Base-by-base conservation (phyloP, 2,797 vertebrate genomes). In the Danio aesculapii region DNA sequence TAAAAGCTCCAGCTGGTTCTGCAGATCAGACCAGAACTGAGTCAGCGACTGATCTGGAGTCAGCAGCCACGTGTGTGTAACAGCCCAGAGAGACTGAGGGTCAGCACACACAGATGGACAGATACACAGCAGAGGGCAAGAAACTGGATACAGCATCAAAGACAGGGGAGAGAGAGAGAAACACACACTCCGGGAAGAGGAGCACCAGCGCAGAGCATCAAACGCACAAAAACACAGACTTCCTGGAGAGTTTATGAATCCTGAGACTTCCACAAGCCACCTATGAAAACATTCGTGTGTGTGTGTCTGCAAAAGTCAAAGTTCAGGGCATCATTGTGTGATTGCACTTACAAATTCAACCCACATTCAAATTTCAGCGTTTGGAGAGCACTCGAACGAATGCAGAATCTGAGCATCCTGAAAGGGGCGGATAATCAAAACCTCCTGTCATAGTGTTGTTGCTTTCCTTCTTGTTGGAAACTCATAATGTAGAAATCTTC, bases 171-270 rank as follows among this genome's bases (percentile, higher is more conserved):
- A 58, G 16, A 61, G 64, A 59, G 61, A 49, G 21, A 21, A 46
- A 63, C 10, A 52, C 6, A 13, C 16, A 73, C 0, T n/a, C 16
- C 52, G 55, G 19, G 62, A 75, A 75, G 61, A 7, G 44, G 52
- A 62, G 21, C 14, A 52, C 52, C 5, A 44, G 6, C 67, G 47
- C 41, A 1, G 57, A 11, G 39, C 21, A n/a, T 49, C 57, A 69
- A n/a, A 52, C 14, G 10, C 13, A 8, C 46, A 46, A 74, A 69
- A 30, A 70, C 41, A 81, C 55, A 10, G 7, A 58, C 62, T 73
- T 84, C 78, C 83, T 81, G 68, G 39, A 73, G 82, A 68, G 63
- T 78, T 78, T 64, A 83, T 64, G 66, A 82, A 82, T 63, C 5
- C 44, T n/a, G 43, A n/a, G 13, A 70, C 13, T 46, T 66, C 75